Percentiles rank a stretch among this genome's conserved stretches.
Evolutionary conservation across 30 jellyfish, hydroid and myxozoan species (phyloP).

Genomic region (Aurelia aurita complex sp. Pacific): DNA sequence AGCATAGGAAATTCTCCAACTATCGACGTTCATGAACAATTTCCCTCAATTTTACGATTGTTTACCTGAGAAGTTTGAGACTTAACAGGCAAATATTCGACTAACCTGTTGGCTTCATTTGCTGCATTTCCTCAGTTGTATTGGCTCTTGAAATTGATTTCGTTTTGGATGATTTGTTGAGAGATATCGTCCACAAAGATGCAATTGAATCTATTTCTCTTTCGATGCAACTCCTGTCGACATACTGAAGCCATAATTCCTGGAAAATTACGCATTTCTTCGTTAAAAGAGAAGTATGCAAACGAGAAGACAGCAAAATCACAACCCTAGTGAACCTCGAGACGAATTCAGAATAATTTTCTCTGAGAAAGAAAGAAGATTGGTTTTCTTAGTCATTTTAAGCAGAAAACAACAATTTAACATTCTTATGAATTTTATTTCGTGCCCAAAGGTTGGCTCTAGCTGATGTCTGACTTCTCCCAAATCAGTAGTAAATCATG

Average conservation of each 20-base stretch:
- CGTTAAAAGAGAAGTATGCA: too few species aligned
- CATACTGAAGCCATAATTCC: constrained; percentile 73
- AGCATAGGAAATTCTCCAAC: too few species aligned
- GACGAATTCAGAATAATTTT: too few species aligned
- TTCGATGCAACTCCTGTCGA: constrained; percentile 49
- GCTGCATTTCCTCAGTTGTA: constrained; percentile 24
- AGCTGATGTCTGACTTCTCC: not conserved
- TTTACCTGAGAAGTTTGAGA: too few species aligned
- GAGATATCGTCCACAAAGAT: constrained; percentile 54
- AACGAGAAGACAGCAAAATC: too few species aligned
- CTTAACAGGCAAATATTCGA: too few species aligned
- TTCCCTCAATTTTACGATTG: too few species aligned
- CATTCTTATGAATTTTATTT: too few species aligned
- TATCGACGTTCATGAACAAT: too few species aligned
- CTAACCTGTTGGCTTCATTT: constrained; percentile 43
- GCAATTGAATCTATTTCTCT: constrained; percentile 40
- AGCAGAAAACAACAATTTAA: not conserved
- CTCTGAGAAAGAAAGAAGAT: too few species aligned
- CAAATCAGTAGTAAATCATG: too few species aligned
- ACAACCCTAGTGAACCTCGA: too few species aligned
- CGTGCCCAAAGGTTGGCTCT: not conserved
- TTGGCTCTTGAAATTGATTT: not conserved
- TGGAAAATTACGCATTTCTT: not conserved
- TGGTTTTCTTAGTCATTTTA: not conserved
- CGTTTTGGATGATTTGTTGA: constrained; percentile 16